Evolutionary conservation across 2,888 invertebrate species (phyloP), one percentile per base, ranked within the genome.

Genomic region (Rhingia rostrata): DNA sequence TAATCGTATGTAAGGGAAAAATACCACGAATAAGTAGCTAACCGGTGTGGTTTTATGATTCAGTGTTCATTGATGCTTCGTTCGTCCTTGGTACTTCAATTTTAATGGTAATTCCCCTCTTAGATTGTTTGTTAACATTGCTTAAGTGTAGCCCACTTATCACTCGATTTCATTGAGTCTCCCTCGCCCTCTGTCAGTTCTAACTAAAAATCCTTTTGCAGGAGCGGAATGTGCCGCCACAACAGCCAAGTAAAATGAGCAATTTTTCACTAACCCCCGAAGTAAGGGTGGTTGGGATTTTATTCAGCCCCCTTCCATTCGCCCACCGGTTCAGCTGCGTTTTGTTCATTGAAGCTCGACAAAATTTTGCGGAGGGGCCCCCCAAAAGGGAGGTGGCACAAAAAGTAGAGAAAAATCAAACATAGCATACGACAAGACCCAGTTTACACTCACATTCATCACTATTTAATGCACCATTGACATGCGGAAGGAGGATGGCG

Each of bases 391-490:
- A n/a, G 43, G 12, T 6, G n/a, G 43, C 6, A 12, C n/a, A 14
- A 47, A n/a, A 49, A 47, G 33, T 56, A 22, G 22, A 22, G 14
- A 56, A 74, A 74, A 64, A 64, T 64, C 64, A 74, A 74, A 64
- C 56, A 64, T 33, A 14, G 22, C 10, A 51, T 32, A 58, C 41
- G 58, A 51, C 75, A 75, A 43, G 37, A 60, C 51, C 12, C 66
- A 67, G 66, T 75, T 75, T 60, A 60, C 75, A 60, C 60, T 75
- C 75, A 33, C 70, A 70, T 70, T 70, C 60, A 67, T 67, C 74
- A 74, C 41, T 47, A 67, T 75, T 75, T 75, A 75, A 75, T 75
- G 75, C 75, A 60, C 60, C 66, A 75, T 75, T 75, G 75, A 67
- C 75, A 75, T 75, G 67, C 51, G 60, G 51, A 75, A 67, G 60